Base-by-base conservation (phyloP, 1,140 invertebrate genomes). In the Drosophila serrata region DNA sequence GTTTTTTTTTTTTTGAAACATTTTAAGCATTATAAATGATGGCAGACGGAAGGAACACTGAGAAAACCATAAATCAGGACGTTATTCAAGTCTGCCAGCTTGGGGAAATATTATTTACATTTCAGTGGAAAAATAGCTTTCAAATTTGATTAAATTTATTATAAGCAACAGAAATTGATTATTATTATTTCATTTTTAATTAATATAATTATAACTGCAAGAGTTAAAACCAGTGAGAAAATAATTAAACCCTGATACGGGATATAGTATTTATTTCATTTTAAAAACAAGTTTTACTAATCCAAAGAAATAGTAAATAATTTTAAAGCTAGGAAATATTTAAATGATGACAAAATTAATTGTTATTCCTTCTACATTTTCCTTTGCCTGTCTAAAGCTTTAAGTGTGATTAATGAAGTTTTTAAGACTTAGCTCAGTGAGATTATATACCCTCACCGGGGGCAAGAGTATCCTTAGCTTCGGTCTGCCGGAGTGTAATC, bases 21-120 rank as follows among this genome's bases (percentile, higher is more conserved):
- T 42, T 65, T 62, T 62, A 65, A 65, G 63, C 63, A 62, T 65
- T 65, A 65, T 46, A 65, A 65, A 65, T 65, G 63, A 65, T 65
- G 43, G 9, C 63, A n/a, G 6, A 22, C 19, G 17, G 6, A 8
- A 6, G 9, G 7, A 24, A 37, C 51, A 37, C 51, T 55, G 51
- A 24, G 51, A 37, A 53, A 37, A 37, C 51, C 33, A 55, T 55
- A 55, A 55, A 55, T 55, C 33, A 55, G 15, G 13, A 24, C 1
- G 33, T 24, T 55, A 24, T 24, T 37, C 35, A 55, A 53, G 51
- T 24, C 8, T 11, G 33, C 33, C 19, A n/a, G 19, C 13, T 37
- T n/a, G 3, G 19, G 13, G 3, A 22, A 55, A 37, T 37, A 24
- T 24, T 37, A 55, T 37, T 53, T 11, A 37, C 13, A 24, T 37